These are phyloP conservation scores for Acyrthosiphon pisum DNA, from an alignment of 1,140 invertebrate genomes.

Conservation along the genomic window DNA sequence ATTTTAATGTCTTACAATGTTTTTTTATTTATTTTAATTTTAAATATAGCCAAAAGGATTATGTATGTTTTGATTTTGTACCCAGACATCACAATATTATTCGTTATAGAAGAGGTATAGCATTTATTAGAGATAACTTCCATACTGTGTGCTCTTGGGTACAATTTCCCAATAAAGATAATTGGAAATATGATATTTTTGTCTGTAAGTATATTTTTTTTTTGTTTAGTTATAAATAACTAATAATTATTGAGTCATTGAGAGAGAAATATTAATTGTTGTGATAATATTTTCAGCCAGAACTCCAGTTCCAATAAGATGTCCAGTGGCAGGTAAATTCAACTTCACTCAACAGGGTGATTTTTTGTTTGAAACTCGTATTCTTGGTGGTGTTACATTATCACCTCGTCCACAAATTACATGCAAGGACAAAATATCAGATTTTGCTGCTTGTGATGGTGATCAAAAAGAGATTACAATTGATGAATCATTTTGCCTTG, in stretches of 20 bases:
- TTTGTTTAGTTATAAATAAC: neutral
- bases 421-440: conserved; percentile 92
- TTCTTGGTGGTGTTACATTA: conserved; percentile 91
- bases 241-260: neutral
- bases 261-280: conserved; percentile 57
- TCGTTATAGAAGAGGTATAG: conserved; percentile 86
- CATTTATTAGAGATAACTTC: conserved; percentile 88
- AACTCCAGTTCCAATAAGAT: conserved; percentile 90
- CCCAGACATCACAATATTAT: conserved; percentile 96
- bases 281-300: conserved; percentile 70
- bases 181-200: conserved; percentile 89
- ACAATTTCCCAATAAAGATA: conserved; percentile 82
- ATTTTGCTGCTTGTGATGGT: conserved; percentile 91
- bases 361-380: conserved; percentile 87
- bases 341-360: conserved; percentile 90
- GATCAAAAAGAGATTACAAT: conserved; percentile 93
- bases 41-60: conserved; percentile 89
- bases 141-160: conserved; percentile 93
- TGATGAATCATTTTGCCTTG: conserved; percentile 93
- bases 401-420: conserved; percentile 91
- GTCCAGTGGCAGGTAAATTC: conserved; percentile 95
- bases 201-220: conserved; percentile 67
- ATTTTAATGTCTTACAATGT: neutral
- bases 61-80: conserved; percentile 95
- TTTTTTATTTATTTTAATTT: conserved; percentile 47